A percentile compares a stretch with the other conserved stretches of the same genome.
Conservation (phyloP, 2,113 vertebrate species). For the Phyllostomus hastatus region DNA sequence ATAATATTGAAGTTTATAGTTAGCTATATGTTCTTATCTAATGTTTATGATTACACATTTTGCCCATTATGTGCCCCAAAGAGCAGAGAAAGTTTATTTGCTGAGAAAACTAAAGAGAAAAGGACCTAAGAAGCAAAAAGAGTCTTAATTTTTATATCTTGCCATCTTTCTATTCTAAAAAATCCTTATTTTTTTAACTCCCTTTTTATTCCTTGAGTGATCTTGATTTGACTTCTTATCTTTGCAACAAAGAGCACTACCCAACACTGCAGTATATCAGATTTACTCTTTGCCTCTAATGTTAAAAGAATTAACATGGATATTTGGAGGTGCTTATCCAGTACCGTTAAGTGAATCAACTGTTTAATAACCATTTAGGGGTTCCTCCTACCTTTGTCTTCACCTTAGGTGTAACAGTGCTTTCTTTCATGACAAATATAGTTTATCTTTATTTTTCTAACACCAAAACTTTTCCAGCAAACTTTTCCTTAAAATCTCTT, state of each 20-base stretch:
- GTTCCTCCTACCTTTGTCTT: background rate
- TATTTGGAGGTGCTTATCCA: background rate
- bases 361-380: background rate
- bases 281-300: background rate
- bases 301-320: background rate
- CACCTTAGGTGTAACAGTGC: background rate
- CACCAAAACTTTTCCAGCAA: background rate
- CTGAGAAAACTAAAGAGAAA: background rate
- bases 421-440: background rate
- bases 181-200: background rate
- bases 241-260: background rate
- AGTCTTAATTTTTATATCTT: background rate
- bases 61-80: background rate
- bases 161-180: background rate
- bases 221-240: constrained; percentile 23
- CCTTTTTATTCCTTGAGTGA: background rate
- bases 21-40: too few relatives aligned
- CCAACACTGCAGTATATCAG: background rate
- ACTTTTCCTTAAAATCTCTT: background rate
- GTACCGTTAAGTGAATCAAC: background rate
- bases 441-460: background rate
- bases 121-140: background rate
- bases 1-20: background rate
- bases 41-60: background rate
- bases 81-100: background rate